Percentiles rank a stretch among this genome's conserved stretches.
Evolutionary conservation across 2,888 invertebrate genomes (phyloP).

Genomic region (Meliscaeva auricollis): DNA sequence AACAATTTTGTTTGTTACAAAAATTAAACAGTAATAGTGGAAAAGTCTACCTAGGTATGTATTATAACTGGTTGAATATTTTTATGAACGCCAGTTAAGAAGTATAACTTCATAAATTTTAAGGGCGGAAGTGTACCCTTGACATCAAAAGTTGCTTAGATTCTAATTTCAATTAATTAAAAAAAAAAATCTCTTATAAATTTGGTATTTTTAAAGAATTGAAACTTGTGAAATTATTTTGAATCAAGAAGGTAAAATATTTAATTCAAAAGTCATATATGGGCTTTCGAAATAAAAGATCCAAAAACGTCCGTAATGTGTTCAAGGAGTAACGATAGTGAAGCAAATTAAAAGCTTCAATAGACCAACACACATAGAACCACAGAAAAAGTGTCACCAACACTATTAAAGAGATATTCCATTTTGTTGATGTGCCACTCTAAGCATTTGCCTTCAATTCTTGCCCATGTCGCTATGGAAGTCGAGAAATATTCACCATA

Average conservation of each 20-base stretch:
- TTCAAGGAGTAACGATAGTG: background rate
- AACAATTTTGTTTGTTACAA: too few species aligned
- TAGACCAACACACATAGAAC: background rate
- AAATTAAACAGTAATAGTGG: too few species aligned
- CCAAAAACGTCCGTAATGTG: background rate
- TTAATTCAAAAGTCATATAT: constrained; percentile 23
- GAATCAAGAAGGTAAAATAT: background rate
- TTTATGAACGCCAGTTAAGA: too few species aligned
- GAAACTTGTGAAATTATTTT: too few species aligned
- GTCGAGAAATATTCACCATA: background rate
- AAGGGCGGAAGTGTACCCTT: too few species aligned
- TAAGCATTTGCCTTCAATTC: constrained; percentile 39
- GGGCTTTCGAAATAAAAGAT: constrained; percentile 29
- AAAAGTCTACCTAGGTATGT: too few species aligned
- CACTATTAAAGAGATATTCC: constrained; percentile 8
- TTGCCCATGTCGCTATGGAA: constrained; percentile 1
- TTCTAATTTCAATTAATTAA: too few species aligned
- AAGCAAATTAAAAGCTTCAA: constrained; percentile 1
- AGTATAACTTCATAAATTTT: too few species aligned
- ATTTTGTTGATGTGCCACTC: constrained; percentile 45
- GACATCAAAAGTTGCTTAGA: too few species aligned
- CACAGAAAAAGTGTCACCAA: constrained; percentile 34
- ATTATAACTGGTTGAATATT: too few species aligned
- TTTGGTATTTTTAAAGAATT: too few species aligned
- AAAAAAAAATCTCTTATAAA: too few species aligned